These are phyloP conservation scores for Himalopsyche phryganea DNA, from an alignment of 1,140 invertebrate genomes.

Conservation along the genomic window DNA sequence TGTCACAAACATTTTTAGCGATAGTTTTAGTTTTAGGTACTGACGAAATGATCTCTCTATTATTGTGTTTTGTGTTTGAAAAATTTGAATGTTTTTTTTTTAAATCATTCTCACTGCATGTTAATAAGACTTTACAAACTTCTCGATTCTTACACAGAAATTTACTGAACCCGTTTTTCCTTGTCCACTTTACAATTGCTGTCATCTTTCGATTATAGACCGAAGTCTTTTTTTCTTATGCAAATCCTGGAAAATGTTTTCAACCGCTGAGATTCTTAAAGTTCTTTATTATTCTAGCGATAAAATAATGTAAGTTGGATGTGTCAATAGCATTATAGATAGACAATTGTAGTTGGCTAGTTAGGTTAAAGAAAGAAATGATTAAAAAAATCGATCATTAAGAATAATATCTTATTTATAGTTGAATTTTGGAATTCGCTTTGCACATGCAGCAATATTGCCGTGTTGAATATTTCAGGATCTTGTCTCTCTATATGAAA, in stretches of 20 bases:
- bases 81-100: no score
- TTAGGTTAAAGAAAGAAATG: constrained; percentile 15
- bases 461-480: constrained; percentile 16
- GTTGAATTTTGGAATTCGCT: constrained; percentile 18
- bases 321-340: constrained; percentile 27
- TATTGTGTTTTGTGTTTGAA: constrained; percentile 5
- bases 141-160: no score
- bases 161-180: no score
- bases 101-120: no score
- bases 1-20: constrained; percentile 29
- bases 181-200: no score
- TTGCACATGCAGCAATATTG: constrained; percentile 16
- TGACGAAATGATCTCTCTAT: constrained; percentile 30
- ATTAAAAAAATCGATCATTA: background rate
- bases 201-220: no score
- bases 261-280: background rate
- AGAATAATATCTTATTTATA: constrained; percentile 20
- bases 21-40: constrained; percentile 27
- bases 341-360: constrained; percentile 27
- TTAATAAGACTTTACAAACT: no score
- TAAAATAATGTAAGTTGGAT: constrained; percentile 20
- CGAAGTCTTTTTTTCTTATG: no score
- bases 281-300: constrained; percentile 23
- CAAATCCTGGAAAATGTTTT: no score
- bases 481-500: constrained; percentile 7